phyloP scores from a whole-genome alignment of 2,797 vertebrate genomes.

The Esox lucius region DNA sequence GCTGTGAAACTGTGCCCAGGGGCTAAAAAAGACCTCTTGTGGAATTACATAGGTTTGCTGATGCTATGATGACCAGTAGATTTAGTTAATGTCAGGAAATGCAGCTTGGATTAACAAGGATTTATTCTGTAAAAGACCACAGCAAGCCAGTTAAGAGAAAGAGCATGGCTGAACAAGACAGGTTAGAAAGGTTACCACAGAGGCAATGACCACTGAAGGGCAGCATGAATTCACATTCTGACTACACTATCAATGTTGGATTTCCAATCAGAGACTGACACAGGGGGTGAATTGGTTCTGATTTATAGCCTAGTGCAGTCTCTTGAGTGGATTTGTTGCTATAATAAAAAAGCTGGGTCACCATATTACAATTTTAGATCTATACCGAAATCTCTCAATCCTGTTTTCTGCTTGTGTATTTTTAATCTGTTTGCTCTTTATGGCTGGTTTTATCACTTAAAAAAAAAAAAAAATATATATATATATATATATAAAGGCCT shows the following conservation, averaged over 20 bases:
- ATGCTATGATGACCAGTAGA: not conserved
- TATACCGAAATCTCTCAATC: not conserved
- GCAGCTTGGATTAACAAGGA: not conserved
- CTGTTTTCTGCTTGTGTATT: not conserved
- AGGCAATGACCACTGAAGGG: constrained; percentile 40
- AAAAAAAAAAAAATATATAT: too few relatives aligned
- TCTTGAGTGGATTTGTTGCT: constrained; percentile 19
- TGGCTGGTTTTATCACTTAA: not conserved
- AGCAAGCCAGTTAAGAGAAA: not conserved
- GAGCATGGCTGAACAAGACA: not conserved
- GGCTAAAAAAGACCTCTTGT: not conserved
- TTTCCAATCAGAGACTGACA: constrained; percentile 61
- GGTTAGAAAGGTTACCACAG: not conserved
- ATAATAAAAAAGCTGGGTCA: constrained; percentile 30
- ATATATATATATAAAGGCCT: not conserved
- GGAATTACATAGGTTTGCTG: too few relatives aligned
- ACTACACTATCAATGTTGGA: constrained; percentile 48
- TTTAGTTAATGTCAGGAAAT: not conserved
- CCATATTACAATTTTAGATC: constrained; percentile 22
- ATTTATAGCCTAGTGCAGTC: constrained; percentile 48
- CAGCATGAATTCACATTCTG: constrained; percentile 51
- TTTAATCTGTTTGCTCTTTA: not conserved
- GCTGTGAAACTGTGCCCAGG: not conserved
- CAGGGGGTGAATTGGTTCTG: constrained; percentile 52
- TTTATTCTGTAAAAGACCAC: not conserved